Evolutionary conservation across 2,888 invertebrate species (phyloP), one percentile per base, ranked within the genome.

Genomic region (Malthinus flaveolus): DNA sequence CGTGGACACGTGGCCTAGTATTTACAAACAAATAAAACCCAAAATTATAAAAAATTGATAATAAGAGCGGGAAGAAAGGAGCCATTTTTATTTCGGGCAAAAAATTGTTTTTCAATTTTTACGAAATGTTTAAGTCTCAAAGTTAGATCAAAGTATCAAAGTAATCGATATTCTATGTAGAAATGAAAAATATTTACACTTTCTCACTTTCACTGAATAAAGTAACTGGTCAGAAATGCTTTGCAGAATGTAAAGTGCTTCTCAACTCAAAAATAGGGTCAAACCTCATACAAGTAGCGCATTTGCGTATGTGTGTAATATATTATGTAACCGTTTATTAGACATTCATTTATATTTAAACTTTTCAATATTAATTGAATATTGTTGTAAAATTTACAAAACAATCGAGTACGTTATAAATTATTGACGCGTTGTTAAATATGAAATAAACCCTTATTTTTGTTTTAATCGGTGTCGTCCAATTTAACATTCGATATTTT

Each of bases 191-290:
- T 42, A 42, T 15, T 42, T 42, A 23, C 10, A 44, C 55, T 49
- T 49, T 56, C 49, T 33, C 44, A 45, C 55, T 56, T 56, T 56
- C 55, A 56, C 55, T 56, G 31, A 44, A 45, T 39, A 44, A 15
- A 47, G 47, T 48, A 49, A 49, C 23, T 34, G 49, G 34, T 49
- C 35, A 11, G 49, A 42, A 39, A 44, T 56, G 35, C 44, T 44
- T 35, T 13, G 23, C 15, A 49, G 49, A 56, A 56, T 56, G 49
- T 49, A 56, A 56, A 56, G 49, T 56, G 35, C 31, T 49, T 44
- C 12, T 56, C 15, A 45, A 42, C 39, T 15, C 31, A 6, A 45
- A 49, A 55, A 49, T 45, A 10, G 49, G 55, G 49, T 45, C 49
- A 15, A 23, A 23, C 23, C 23, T 23, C 39, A 5, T 15, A 42